Conservation (phyloP, 1,140 invertebrate species). For the Triops longicaudatus region DNA sequence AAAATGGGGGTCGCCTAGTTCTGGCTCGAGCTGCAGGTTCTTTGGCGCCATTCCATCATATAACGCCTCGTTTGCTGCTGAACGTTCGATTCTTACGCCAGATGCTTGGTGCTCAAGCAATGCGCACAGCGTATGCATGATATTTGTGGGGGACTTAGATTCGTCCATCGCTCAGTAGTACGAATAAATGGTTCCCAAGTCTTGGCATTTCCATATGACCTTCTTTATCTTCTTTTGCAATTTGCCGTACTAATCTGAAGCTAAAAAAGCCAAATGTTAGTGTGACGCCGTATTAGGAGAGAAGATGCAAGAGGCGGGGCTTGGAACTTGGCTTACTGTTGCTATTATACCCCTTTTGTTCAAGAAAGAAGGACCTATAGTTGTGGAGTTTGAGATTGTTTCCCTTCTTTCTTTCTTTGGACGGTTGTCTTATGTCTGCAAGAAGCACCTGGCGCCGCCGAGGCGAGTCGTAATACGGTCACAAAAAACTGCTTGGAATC, state of each 20-base stretch:
- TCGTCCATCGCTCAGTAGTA: not conserved
- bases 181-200: not conserved
- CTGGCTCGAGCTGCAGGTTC: slow-evolving; percentile 9
- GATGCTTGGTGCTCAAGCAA: not conserved
- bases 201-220: slow-evolving; percentile 4
- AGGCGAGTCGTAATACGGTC: slow-evolving; percentile 11
- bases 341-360: slow-evolving; percentile 7
- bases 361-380: slow-evolving; percentile 1
- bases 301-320: not conserved
- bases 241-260: not conserved
- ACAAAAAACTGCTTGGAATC: slow-evolving; percentile 8
- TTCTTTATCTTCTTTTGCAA: slow-evolving; percentile 7
- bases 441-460: slow-evolving; percentile 9
- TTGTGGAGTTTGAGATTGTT: not conserved
- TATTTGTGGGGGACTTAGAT: not conserved
- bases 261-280: not conserved
- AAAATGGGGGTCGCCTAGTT: not conserved
- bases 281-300: not conserved
- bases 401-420: not conserved
- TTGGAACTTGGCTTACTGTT: not conserved
- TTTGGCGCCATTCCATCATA: slow-evolving; percentile 1
- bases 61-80: not conserved
- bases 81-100: slow-evolving; percentile 12
- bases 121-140: not conserved
- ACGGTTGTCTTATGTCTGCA: slow-evolving; percentile 11